Percentiles rank a stretch among this genome's conserved stretches.
Evolutionary conservation across 2,797 vertebrate genomes (phyloP).

Genomic region (Oreortyx pictus): DNA sequence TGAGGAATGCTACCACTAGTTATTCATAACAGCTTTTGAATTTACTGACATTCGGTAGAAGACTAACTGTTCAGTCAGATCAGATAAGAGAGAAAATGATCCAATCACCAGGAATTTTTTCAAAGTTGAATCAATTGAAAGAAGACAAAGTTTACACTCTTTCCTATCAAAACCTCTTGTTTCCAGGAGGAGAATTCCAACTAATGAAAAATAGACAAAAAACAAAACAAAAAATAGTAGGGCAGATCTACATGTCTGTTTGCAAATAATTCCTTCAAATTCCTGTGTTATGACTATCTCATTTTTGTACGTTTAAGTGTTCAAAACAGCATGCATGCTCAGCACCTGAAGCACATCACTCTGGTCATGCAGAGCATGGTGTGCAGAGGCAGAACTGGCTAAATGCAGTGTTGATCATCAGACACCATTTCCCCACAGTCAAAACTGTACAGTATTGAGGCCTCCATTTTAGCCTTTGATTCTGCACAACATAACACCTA

Average conservation of each 20-base stretch:
- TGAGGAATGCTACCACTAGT: background rate
- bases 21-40: background rate
- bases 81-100: background rate
- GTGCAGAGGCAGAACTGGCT: background rate
- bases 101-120: background rate
- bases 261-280: background rate
- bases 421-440: rapidly evolving
- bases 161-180: background rate
- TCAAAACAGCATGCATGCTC: background rate
- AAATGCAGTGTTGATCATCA: background rate
- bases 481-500: background rate
- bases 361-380: background rate
- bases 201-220: background rate
- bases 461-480: background rate
- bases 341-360: background rate
- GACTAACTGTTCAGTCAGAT: background rate
- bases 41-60: background rate
- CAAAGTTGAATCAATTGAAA: background rate
- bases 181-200: background rate
- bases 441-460: background rate
- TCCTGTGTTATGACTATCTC: background rate
- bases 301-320: background rate
- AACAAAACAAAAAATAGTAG: background rate
- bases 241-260: background rate
- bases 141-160: background rate